Evolutionary conservation across 2,888 invertebrate genomes (phyloP).

Genomic region (Hydraecia micacea): DNA sequence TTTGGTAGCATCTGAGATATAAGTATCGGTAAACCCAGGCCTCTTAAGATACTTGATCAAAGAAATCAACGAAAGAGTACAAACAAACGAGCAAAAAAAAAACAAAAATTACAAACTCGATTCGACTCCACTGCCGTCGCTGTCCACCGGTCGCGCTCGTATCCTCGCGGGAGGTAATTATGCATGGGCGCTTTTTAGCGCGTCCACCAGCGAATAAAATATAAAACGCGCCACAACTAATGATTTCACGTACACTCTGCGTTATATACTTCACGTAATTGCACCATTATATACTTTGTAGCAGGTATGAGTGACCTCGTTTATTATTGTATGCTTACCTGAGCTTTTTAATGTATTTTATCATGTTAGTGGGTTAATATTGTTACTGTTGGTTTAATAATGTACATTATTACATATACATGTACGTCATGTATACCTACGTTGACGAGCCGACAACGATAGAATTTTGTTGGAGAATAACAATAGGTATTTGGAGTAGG

Average conservation of each 20-base stretch:
- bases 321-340: not conserved
- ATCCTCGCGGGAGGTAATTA: slow-evolving; percentile 89
- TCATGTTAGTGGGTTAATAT: not conserved
- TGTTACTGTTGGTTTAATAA: not conserved
- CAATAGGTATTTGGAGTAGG: not conserved
- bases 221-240: slow-evolving; percentile 87
- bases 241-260: slow-evolving; percentile 79
- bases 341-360: slow-evolving; percentile 2
- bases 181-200: slow-evolving; percentile 90
- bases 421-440: no score
- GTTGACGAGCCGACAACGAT: no score
- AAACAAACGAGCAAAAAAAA: not conserved
- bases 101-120: slow-evolving; percentile 4
- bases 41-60: no score
- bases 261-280: slow-evolving; percentile 66
- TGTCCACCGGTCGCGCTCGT: slow-evolving; percentile 77
- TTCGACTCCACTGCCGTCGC: slow-evolving; percentile 67
- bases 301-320: slow-evolving; percentile 23
- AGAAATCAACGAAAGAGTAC: not conserved
- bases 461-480: not conserved
- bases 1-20: no score
- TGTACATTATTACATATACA: no score
- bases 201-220: slow-evolving; percentile 87
- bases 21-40: no score
- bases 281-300: slow-evolving; percentile 30